phyloP scores from a whole-genome alignment of 2,888 invertebrate species.

The Meandrusa payeni region DNA sequence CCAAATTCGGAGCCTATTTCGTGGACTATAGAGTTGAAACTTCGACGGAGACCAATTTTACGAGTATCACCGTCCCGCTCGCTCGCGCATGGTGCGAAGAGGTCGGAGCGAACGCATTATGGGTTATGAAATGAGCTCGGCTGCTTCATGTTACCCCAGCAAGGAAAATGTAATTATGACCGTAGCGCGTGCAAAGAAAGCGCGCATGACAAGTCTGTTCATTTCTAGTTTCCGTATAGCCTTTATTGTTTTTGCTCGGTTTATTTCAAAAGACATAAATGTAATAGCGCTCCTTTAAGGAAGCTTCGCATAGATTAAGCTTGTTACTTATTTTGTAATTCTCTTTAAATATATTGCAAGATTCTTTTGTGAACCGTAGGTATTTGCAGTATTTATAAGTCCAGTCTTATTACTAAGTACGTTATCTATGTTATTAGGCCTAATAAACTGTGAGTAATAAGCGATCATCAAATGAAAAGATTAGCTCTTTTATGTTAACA shows the following conservation, averaged over 20 bases:
- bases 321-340: no score
- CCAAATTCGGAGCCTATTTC: conserved; percentile 51
- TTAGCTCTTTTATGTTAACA: no score
- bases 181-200: conserved; percentile 65
- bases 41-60: conserved; percentile 50
- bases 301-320: no score
- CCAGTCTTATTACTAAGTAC: no score
- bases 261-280: conserved; percentile 6
- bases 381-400: no score
- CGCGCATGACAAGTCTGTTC: conserved; percentile 45
- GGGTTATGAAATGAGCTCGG: conserved; percentile 75
- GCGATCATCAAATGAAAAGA: no score
- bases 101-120: conserved; percentile 61
- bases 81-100: conserved; percentile 37
- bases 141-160: conserved; percentile 64
- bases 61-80: conserved; percentile 43
- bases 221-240: conserved; percentile 21
- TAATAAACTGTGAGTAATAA: no score
- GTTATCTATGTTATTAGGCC: no score
- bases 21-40: conserved; percentile 52
- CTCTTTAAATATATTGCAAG: no score
- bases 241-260: conserved; percentile 12
- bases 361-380: no score
- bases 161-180: conserved; percentile 74
- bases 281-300: conserved; percentile 9